Evolutionary conservation across 2,113 vertebrate species (phyloP), one percentile per base, ranked within the genome.

Genomic region (Sisor rabdophorus): DNA sequence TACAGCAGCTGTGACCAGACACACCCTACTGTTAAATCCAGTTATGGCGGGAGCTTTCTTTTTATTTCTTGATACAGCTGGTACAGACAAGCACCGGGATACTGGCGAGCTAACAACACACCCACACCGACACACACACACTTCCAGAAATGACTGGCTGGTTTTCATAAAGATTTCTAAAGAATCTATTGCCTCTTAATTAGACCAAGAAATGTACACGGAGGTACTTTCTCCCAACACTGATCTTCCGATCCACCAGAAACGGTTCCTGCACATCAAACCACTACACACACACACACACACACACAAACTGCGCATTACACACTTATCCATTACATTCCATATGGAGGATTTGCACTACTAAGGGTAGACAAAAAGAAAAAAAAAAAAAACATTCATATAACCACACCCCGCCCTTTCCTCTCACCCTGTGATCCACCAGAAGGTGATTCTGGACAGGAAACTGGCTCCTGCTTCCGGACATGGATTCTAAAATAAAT

Each of bases 381-480:
- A 7, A 36, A 36, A 7, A 36, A 36, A 7, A 36, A 36, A n/a
- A n/a, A n/a, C n/a, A n/a, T n/a, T n/a, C n/a, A n/a, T n/a, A n/a
- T n/a, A n/a, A n/a, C n/a, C n/a, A n/a, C n/a, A n/a, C n/a, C n/a
- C n/a, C n/a, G n/a, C n/a, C n/a, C n/a, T n/a, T n/a, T n/a, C n/a
- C n/a, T 32, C 93, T 93, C 87, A 98, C 97, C 94, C 89, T 65
- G 91, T 95, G 85, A 98, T 96, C 97, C 97, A 99, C 95, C 96
- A 99, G 89, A 98, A 99, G 0, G 92, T 95, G 76, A 98, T 93
- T 85, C 86, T 94, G 73, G 97, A 98, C 20, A 99, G 93, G 83
- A 98, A 99, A 7, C 94, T 94, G 6, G 94, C 94, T 76, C 93
- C 88, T 0, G 83, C 89, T 47, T 99, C 97, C 5, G 97, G 97